Evolutionary conservation across 2,797 vertebrate species (phyloP), one percentile per base, ranked within the genome.

Genomic region (Rhodeus uyekii): DNA sequence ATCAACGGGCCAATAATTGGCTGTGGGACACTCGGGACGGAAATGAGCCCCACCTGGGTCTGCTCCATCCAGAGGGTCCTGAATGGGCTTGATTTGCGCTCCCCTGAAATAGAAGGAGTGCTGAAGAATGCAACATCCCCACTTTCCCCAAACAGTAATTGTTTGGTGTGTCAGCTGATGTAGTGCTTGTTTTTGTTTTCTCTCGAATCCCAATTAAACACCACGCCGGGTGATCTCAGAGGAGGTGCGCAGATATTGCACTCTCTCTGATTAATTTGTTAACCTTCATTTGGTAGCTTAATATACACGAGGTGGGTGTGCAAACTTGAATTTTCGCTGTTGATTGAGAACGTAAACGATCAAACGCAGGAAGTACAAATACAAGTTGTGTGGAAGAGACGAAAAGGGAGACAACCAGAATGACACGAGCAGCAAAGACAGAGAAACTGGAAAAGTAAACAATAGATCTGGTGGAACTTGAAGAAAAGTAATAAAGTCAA

Each of bases 271-370:
- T 93, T 92, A 92, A 93, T 93, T 93, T 93, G 92, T 93, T 92
- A 92, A 91, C 91, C 91, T 88, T 65, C 73, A 79, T 83, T 80
- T 61, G 60, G 50, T 68, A 74, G 64, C 74, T 86, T 86, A 77
- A 86, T 75, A 84, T 67, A 88, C 68, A 85, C 16, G 38, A 77
- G 78, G 78, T 83, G 73, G 77, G 71, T 84, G 80, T 78, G 81
- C 83, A 55, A 65, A 38, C 81, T 60, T 69, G 68, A 79, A 73
- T 83, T 60, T 73, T 78, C 32, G 86, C 89, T 88, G 90, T 90
- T 93, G 93, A 94, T 93, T 94, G 92, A 91, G 92, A 93, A 92
- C 89, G 89, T 91, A 91, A 89, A 92, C 89, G 91, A 94, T 95
- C 92, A 95, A 94, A 93, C 92, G 86, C 85, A 76, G 42, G 83